phyloP scores from a whole-genome alignment of 1,140 invertebrate species.

The Caenorhabditis latens region DNA sequence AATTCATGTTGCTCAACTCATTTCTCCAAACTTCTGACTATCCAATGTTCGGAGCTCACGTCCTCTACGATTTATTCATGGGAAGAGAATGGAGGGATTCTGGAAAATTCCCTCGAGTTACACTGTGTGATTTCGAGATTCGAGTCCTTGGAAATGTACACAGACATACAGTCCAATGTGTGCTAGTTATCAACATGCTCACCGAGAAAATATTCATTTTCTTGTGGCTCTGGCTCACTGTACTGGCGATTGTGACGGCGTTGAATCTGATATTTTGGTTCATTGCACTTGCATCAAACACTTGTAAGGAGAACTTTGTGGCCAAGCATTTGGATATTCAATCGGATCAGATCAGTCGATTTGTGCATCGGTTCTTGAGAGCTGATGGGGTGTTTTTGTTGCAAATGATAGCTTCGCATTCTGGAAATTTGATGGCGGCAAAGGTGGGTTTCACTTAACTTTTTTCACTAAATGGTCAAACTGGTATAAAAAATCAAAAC shows the following conservation, averaged over 20 bases:
- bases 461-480: neutral
- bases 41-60: slow-evolving; percentile 80
- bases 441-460: slow-evolving; percentile 22
- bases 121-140: slow-evolving; percentile 79
- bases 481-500: too few species aligned
- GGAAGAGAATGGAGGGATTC: slow-evolving; percentile 76
- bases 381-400: slow-evolving; percentile 77
- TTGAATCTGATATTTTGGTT: slow-evolving; percentile 76
- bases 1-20: slow-evolving; percentile 80
- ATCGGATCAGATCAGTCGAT: slow-evolving; percentile 64
- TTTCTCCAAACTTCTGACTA: slow-evolving; percentile 80
- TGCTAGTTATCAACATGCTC: slow-evolving; percentile 76
- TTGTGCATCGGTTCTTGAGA: slow-evolving; percentile 75
- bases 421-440: slow-evolving; percentile 74
- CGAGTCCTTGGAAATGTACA: slow-evolving; percentile 79
- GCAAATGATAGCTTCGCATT: slow-evolving; percentile 76
- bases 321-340: slow-evolving; percentile 73
- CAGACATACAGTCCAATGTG: slow-evolving; percentile 78
- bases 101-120: slow-evolving; percentile 79
- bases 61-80: slow-evolving; percentile 79
- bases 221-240: slow-evolving; percentile 76
- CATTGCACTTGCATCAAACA: slow-evolving; percentile 70
- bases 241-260: slow-evolving; percentile 71
- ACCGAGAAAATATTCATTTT: slow-evolving; percentile 78
- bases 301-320: slow-evolving; percentile 74